phyloP scores from a whole-genome alignment of 2,888 invertebrate genomes.

The Eretmocerus hayati region DNA sequence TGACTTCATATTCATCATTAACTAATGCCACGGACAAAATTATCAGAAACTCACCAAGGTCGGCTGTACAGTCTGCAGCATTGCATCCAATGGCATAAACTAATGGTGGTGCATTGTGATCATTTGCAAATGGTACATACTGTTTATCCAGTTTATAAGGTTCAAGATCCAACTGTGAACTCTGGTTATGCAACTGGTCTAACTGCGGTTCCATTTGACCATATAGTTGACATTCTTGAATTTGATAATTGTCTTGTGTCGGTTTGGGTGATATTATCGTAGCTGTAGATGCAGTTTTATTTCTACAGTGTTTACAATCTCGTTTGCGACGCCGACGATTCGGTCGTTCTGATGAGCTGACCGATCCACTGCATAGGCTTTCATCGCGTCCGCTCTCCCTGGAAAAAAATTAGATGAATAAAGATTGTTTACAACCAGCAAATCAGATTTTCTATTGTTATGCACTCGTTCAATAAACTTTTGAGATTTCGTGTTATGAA shows the following conservation, averaged over 20 bases:
- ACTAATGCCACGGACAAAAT: too few relatives aligned
- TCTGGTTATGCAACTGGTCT: slow-evolving; percentile 9
- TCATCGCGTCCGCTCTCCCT: slow-evolving; percentile 8
- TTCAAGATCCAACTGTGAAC: slow-evolving; percentile 4
- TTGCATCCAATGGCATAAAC: slow-evolving; percentile 22
- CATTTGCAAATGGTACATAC: too few relatives aligned
- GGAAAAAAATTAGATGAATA: too few relatives aligned
- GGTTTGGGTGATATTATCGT: too few relatives aligned
- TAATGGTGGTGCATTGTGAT: slow-evolving; percentile 3
- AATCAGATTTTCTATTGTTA: too few relatives aligned
- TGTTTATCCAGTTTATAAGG: slow-evolving; percentile 7
- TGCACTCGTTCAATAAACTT: too few relatives aligned
- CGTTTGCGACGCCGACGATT: slow-evolving; percentile 37
- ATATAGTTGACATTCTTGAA: slow-evolving; percentile 10
- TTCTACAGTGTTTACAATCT: slow-evolving; percentile 41
- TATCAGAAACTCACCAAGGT: slow-evolving; percentile 13
- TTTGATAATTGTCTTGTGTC: slow-evolving; percentile 1
- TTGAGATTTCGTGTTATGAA: too few relatives aligned
- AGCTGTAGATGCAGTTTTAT: slow-evolving; percentile 15
- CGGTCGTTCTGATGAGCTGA: slow-evolving; percentile 19
- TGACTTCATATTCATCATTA: too few relatives aligned
- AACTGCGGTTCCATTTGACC: slow-evolving; percentile 14
- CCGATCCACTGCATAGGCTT: slow-evolving; percentile 2
- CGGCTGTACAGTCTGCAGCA: slow-evolving; percentile 11
- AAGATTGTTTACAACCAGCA: too few relatives aligned